A percentile compares a stretch with the other conserved stretches of the same genome.
Conservation (phyloP, 2,113 vertebrate genomes). For the Opisthocomus hoazin region DNA sequence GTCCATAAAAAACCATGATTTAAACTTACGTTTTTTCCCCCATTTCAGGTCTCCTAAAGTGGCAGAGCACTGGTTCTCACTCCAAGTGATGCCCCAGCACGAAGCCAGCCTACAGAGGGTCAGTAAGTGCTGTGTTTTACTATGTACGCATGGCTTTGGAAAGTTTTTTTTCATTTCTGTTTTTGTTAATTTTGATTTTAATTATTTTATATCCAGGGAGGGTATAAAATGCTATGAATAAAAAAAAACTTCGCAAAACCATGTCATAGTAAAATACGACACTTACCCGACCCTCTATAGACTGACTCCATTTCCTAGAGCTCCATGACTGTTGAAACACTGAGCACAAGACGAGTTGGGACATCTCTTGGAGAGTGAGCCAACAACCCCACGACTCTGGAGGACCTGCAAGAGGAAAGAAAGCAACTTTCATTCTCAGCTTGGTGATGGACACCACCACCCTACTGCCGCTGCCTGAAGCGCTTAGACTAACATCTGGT, state of each 20-base stretch:
- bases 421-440: not conserved
- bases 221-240: constrained; percentile 36
- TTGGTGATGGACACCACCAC: not conserved
- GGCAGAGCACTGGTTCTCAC: constrained; percentile 48
- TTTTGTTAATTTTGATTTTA: not conserved
- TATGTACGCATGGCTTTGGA: constrained; percentile 65
- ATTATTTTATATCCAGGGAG: constrained; percentile 39
- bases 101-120: constrained; percentile 60
- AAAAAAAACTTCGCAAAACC: constrained; percentile 68
- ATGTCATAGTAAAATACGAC: constrained; percentile 64
- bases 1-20: not conserved
- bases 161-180: constrained; percentile 44
- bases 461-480: not conserved
- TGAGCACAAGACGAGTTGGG: constrained; percentile 17
- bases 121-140: constrained; percentile 48
- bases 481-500: not conserved
- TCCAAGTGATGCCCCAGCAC: constrained; percentile 56
- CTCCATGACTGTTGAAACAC: constrained; percentile 2
- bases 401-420: constrained; percentile 52
- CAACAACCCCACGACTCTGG: constrained; percentile 28
- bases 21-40: constrained; percentile 14
- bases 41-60: constrained; percentile 47
- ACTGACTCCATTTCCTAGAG: constrained; percentile 25
- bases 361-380: constrained; percentile 43
- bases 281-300: constrained; percentile 63